Evolutionary conservation across 2,797 vertebrate species (phyloP), one percentile per base, ranked within the genome.

Genomic region (Enteromius argenteus): DNA sequence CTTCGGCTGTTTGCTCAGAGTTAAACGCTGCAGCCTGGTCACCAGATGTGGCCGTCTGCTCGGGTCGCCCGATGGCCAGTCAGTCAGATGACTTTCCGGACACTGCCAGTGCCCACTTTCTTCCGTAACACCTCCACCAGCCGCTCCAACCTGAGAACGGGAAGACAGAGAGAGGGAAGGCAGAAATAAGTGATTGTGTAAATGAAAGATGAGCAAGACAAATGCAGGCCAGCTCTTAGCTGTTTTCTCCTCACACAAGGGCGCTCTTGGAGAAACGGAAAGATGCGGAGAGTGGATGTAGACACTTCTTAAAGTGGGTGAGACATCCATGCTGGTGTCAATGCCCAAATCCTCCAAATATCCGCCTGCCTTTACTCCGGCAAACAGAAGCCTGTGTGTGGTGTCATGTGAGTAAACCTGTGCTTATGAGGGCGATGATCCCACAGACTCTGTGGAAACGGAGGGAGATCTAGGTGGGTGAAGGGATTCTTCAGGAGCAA

Each of bases 81-180:
- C 67, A 46, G 88, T 98, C 95, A 99, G 94, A 98, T 95, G 93
- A 99, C 96, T 58, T 96, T 96, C 86, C 98, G 96, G 88, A 98
- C 92, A 85, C 93, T 96, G 90, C 98, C 97, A 51, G 96, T 92
- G 91, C 97, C 97, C 77, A 99, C 95, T 87, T 99, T 99, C 94
- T 98, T 99, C 94, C 98, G 96, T 90, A 99, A 90, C 78, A 99
- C 98, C 0, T 99, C 97, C 81, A 99, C 98, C 90, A 99, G 94
- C 71, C 98, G 96, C 94, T 99, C 97, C 94, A 99, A 92, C 93
- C 98, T 99, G 93, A 86, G 90, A 49, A 30, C 27, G 32, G 68
- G 21, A 77, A 87, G 83, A 86, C 81, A 90, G 90, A 89, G 91
- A 89, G 91, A 88, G 88, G 90, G 90, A 89, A 23, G 85, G 81